Percentiles rank a stretch among this genome's conserved stretches.
Conservation (phyloP, 1,140 invertebrate genomes). For the Drosophila biarmipes region DNA sequence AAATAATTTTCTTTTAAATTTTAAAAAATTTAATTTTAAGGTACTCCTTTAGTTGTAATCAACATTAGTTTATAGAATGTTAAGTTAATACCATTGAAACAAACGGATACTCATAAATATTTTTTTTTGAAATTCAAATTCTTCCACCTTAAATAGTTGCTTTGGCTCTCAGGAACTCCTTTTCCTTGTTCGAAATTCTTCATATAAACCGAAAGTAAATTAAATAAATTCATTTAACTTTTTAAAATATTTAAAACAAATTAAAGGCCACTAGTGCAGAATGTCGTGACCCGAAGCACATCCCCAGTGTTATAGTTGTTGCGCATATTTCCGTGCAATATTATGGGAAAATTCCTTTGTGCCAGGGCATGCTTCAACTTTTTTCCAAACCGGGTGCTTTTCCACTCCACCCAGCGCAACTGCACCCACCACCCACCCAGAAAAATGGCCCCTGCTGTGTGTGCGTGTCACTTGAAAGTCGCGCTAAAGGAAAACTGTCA, state of each 20-base stretch:
- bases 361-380: conserved; percentile 44
- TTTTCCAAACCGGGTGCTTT: conserved; percentile 15
- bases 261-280: background rate
- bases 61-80: too few relatives aligned
- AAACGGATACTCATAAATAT: too few relatives aligned
- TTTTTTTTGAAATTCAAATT: too few relatives aligned
- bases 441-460: conserved; percentile 4
- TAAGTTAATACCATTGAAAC: too few relatives aligned
- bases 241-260: background rate
- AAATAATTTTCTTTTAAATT: too few relatives aligned
- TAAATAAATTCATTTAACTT: background rate
- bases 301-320: background rate
- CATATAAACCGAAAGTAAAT: background rate
- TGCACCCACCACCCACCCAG: background rate
- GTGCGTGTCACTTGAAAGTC: conserved; percentile 70
- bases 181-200: background rate
- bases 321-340: conserved; percentile 29
- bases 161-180: too few relatives aligned
- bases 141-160: too few relatives aligned
- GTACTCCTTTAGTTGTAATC: too few relatives aligned
- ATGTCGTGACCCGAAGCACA: background rate
- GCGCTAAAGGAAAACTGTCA: conserved; percentile 55
- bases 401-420: background rate
- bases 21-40: too few relatives aligned
- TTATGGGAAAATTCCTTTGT: conserved; percentile 61